Base-by-base conservation (phyloP, 2,888 invertebrate genomes). In the Watsonalla cultraria region DNA sequence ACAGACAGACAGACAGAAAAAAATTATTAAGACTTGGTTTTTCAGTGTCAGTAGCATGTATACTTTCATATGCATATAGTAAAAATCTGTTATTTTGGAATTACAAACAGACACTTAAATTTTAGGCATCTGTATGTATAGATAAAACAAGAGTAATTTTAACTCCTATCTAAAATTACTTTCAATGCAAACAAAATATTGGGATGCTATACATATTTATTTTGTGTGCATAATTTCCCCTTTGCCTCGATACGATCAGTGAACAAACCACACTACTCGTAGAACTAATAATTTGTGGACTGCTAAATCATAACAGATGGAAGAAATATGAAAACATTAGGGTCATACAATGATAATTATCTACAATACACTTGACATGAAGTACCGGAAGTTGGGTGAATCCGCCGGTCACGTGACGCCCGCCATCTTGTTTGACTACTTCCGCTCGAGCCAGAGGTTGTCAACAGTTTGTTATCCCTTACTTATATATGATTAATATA, bases 341-440 rank as follows among this genome's bases (percentile, higher is more conserved):
- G 76, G 82, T 76, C 67, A 65, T 72, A 72, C 70, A 80, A 79
- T 76, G 83, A 80, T 82, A 84, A 86, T 87, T 84, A 86, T 84
- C 83, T 78, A 78, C 76, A 78, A 78, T 78, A 76, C 86, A 88
- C 89, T 88, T 85, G 88, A 87, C 85, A 83, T 84, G 73, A 79
- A 81, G 78, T 76, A 63, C 85, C 87, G 87, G 88, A 90, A 87
- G 81, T 70, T 80, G 80, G 86, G 88, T 88, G 90, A 81, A 89
- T 89, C 89, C 86, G 75, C 64, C 56, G 81, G 87, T 84, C 86
- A 88, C 88, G 88, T 87, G 86, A 86, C 83, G 77, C 66, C 59
- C 66, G 86, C 89, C 87, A 89, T 89, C 84, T 89, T 90, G 87
- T 80, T 79, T 83, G 85, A 88, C 84, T 82, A 85, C 83, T 87